These are phyloP conservation scores for Bolborhynchus lineola DNA, from an alignment of 2,113 vertebrate species.

Conservation along the genomic window DNA sequence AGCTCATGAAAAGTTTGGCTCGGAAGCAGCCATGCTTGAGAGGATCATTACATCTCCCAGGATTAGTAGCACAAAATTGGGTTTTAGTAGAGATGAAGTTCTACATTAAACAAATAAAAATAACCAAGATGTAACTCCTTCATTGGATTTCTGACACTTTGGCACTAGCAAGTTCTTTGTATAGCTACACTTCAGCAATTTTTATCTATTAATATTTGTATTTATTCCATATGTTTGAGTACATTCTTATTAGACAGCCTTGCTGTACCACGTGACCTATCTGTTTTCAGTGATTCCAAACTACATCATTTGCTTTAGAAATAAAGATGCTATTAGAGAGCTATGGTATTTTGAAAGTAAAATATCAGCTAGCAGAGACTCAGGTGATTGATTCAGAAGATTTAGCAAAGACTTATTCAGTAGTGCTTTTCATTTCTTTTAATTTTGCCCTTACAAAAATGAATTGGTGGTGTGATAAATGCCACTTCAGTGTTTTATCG, in stretches of 20 bases:
- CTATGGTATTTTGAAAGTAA: not conserved
- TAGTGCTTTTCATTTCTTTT: not conserved
- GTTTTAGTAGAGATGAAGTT: not conserved
- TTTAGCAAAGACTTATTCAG: not conserved
- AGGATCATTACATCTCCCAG: not conserved
- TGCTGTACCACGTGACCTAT: not conserved
- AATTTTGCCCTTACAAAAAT: not conserved
- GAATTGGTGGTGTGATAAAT: not conserved
- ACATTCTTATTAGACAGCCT: not conserved
- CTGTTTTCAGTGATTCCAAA: not conserved
- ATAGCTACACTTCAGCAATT: not conserved
- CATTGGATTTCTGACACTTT: not conserved
- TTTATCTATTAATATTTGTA: not conserved
- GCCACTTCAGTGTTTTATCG: not conserved
- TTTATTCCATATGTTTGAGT: not conserved
- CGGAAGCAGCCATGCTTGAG: not conserved
- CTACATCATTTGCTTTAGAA: not conserved
- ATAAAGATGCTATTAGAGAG: not conserved
- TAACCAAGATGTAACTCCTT: not conserved
- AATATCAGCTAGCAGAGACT: not conserved
- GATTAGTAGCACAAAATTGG: not conserved
- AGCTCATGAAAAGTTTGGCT: not conserved
- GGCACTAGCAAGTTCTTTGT: not conserved
- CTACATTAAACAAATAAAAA: not conserved
- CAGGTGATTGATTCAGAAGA: not conserved